phyloP scores from a whole-genome alignment of 92 coral and sea anemone genomes.

The Epizoanthus illoricatus region DNA sequence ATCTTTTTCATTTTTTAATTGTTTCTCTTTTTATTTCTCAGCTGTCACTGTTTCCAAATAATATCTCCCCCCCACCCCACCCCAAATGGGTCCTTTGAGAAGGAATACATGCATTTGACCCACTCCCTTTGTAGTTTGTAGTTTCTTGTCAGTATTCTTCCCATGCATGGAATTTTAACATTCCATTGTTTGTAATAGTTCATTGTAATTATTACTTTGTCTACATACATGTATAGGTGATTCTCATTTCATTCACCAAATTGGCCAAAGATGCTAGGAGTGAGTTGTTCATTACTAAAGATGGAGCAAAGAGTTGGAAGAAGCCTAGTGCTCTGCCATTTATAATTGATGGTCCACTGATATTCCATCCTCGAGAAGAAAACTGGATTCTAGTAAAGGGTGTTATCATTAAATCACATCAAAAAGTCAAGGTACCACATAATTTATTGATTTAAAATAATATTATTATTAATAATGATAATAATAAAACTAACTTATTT shows the following conservation, averaged over 20 bases:
- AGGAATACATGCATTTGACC: too few species aligned
- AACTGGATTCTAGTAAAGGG: constrained; percentile 74
- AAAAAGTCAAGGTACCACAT: not conserved
- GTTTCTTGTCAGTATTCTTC: not conserved
- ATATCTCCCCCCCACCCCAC: too few species aligned
- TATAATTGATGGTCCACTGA: constrained; percentile 59
- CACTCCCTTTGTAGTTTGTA: too few species aligned
- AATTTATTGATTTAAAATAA: too few species aligned
- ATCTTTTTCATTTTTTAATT: too few species aligned
- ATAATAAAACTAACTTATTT: too few species aligned
- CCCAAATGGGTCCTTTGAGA: too few species aligned
- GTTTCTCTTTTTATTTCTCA: too few species aligned
- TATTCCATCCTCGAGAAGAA: constrained; percentile 77
- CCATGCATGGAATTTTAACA: not conserved
- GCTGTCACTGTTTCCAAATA: too few species aligned
- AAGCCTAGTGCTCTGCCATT: constrained; percentile 37
- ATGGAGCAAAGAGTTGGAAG: constrained; percentile 64
- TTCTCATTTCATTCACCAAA: constrained; percentile 62
- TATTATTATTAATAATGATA: too few species aligned
- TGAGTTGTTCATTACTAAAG: constrained; percentile 61
- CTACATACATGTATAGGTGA: constrained; percentile 49
- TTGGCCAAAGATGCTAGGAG: constrained; percentile 30
- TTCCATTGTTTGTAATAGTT: not conserved
- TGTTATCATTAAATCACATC: not conserved
- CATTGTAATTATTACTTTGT: not conserved